phyloP scores from a whole-genome alignment of 1,140 invertebrate species.

The Papilio glaucus region DNA sequence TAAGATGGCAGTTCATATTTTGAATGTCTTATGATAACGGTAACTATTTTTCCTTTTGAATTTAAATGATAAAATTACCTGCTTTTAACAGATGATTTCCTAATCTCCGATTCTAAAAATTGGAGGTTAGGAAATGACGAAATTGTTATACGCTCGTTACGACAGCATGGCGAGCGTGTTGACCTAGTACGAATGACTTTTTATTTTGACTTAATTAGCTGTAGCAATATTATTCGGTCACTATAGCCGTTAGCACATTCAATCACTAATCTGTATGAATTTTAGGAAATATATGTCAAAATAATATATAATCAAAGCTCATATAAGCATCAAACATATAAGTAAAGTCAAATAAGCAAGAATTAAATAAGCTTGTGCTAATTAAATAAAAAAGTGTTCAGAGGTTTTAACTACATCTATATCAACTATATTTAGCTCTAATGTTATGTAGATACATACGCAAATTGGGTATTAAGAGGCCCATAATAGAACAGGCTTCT shows the following conservation, averaged over 20 bases:
- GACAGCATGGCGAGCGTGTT: constrained; percentile 5
- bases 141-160: constrained; percentile 21
- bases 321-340: too few species aligned
- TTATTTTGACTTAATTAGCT: constrained; percentile 23
- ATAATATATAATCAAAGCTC: too few species aligned
- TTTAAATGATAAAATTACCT: neutral
- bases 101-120: constrained; percentile 15
- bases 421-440: too few species aligned
- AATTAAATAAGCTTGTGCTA: too few species aligned
- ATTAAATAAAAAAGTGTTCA: too few species aligned
- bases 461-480: too few species aligned
- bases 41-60: neutral
- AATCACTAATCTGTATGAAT: neutral
- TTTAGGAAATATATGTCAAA: neutral
- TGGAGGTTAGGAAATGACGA: constrained; percentile 19
- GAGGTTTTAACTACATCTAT: too few species aligned
- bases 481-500: too few species aligned
- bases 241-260: neutral
- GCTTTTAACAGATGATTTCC: neutral
- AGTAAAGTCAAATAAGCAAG: neutral
- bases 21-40: neutral
- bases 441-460: too few species aligned
- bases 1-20: neutral
- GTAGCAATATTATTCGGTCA: constrained; percentile 15
- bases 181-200: constrained; percentile 8